Evolutionary conservation across 1,140 invertebrate genomes (phyloP).

Genomic region (Drosophila sproati): DNA sequence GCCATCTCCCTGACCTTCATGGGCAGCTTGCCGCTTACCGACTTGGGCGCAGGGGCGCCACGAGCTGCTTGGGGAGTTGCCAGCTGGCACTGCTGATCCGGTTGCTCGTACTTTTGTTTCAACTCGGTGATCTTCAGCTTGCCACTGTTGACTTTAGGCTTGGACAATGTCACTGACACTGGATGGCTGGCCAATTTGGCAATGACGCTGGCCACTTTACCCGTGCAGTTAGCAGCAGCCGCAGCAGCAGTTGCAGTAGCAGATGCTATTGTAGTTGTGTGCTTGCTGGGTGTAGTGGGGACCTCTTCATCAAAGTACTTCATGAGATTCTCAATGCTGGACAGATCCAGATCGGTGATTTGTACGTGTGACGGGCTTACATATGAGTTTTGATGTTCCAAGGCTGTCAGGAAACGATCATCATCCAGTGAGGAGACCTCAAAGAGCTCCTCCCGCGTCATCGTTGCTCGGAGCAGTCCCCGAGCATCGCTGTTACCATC

Average conservation of each 20-base stretch:
- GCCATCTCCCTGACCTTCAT: slow-evolving; percentile 77
- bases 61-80: slow-evolving; percentile 9
- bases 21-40: slow-evolving; percentile 42
- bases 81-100: slow-evolving; percentile 6
- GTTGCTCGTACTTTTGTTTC: slow-evolving; percentile 64
- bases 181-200: slow-evolving; percentile 59
- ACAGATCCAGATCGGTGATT: slow-evolving; percentile 64
- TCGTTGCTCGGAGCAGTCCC: slow-evolving; percentile 62
- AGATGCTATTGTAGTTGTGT: background rate
- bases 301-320: slow-evolving; percentile 82
- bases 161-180: slow-evolving; percentile 20
- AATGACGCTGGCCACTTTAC: slow-evolving; percentile 72
- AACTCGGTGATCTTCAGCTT: slow-evolving; percentile 61
- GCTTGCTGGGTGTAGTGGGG: slow-evolving; percentile 62
- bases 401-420: slow-evolving; percentile 66
- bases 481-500: slow-evolving; percentile 28
- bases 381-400: slow-evolving; percentile 74
- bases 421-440: slow-evolving; percentile 72
- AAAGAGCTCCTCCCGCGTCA: slow-evolving; percentile 76
- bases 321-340: slow-evolving; percentile 78
- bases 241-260: background rate
- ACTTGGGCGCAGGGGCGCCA: slow-evolving; percentile 1
- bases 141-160: slow-evolving; percentile 32
- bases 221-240: slow-evolving; percentile 22
- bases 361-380: slow-evolving; percentile 24